Conservation (phyloP, 1,140 invertebrate species). For the Contarinia nasturtii region DNA sequence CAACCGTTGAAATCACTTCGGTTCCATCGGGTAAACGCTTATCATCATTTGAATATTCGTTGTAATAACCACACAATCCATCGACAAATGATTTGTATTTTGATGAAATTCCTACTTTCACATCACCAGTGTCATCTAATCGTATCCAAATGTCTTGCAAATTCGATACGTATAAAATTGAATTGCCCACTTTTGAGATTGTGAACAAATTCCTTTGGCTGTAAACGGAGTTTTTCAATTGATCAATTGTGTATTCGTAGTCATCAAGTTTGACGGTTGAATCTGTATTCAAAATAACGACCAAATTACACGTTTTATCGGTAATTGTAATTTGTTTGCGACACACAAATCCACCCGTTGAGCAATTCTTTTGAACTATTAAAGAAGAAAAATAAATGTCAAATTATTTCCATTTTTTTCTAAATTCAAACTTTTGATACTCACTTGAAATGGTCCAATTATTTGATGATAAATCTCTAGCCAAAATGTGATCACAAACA, state of each 20-base stretch:
- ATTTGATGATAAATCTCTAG: slow-evolving; percentile 37
- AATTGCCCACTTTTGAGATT: slow-evolving; percentile 44
- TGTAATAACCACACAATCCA: slow-evolving; percentile 60
- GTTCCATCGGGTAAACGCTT: slow-evolving; percentile 44
- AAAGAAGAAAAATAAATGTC: slow-evolving; percentile 4
- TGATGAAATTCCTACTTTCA: slow-evolving; percentile 49
- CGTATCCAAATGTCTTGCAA: slow-evolving; percentile 51
- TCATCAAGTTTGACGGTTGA: slow-evolving; percentile 45
- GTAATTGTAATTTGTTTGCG: slow-evolving; percentile 29
- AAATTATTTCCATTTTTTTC: too few species aligned
- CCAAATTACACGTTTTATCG: slow-evolving; percentile 13
- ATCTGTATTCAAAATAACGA: slow-evolving; percentile 26
- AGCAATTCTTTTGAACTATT: slow-evolving; percentile 45
- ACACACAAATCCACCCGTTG: slow-evolving; percentile 26
- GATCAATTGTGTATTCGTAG: slow-evolving; percentile 38
- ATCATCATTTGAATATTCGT: slow-evolving; percentile 43
- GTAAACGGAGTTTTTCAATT: slow-evolving; percentile 42
- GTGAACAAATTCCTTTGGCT: slow-evolving; percentile 40
- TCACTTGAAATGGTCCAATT: slow-evolving; percentile 46
- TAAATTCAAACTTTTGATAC: slow-evolving; percentile 7
- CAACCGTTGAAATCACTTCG: slow-evolving; percentile 34
- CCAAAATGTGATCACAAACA: slow-evolving; percentile 58
- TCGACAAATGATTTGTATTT: slow-evolving; percentile 39
- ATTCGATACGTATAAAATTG: slow-evolving; percentile 42
- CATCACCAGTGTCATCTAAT: slow-evolving; percentile 43